phyloP scores from a whole-genome alignment of 2,797 vertebrate species.

The Amphiprion clarkii region DNA sequence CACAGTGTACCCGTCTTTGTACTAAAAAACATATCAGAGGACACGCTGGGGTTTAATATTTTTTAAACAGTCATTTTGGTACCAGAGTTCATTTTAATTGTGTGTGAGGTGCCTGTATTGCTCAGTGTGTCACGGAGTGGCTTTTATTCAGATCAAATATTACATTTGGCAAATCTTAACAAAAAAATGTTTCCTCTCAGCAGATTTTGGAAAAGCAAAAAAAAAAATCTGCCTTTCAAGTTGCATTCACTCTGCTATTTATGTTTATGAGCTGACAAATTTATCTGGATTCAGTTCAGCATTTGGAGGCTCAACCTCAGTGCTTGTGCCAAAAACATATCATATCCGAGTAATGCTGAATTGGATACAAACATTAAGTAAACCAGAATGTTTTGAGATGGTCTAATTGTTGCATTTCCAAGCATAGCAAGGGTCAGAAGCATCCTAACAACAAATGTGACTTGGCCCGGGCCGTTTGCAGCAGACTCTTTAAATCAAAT shows the following conservation, averaged over 20 bases:
- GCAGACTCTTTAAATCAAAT: constrained; percentile 35
- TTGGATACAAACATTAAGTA: not conserved
- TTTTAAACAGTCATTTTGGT: constrained; percentile 46
- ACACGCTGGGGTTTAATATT: constrained; percentile 37
- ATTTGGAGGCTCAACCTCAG: constrained; percentile 8
- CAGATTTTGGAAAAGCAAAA: not conserved
- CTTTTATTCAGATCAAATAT: constrained; percentile 55
- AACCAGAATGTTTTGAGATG: constrained; percentile 1
- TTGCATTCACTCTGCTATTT: not conserved
- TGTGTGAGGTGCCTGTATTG: constrained; percentile 20
- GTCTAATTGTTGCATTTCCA: not conserved
- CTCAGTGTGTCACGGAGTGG: constrained; percentile 22
- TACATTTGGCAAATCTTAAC: constrained; percentile 26
- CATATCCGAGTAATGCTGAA: not conserved
- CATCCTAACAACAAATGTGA: not conserved
- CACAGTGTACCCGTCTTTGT: constrained; percentile 24
- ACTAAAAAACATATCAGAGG: constrained; percentile 50
- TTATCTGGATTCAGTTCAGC: constrained; percentile 15
- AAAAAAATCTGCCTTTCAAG: not conserved
- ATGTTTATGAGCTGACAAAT: not conserved
- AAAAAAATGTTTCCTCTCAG: not conserved
- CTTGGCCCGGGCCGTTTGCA: not conserved
- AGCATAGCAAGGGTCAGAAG: not conserved
- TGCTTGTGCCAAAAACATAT: not conserved
- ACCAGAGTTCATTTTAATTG: constrained; percentile 49